These are phyloP conservation scores for Apogon hyalosoma DNA, from an alignment of 2,797 vertebrate species.

Conservation along the genomic window DNA sequence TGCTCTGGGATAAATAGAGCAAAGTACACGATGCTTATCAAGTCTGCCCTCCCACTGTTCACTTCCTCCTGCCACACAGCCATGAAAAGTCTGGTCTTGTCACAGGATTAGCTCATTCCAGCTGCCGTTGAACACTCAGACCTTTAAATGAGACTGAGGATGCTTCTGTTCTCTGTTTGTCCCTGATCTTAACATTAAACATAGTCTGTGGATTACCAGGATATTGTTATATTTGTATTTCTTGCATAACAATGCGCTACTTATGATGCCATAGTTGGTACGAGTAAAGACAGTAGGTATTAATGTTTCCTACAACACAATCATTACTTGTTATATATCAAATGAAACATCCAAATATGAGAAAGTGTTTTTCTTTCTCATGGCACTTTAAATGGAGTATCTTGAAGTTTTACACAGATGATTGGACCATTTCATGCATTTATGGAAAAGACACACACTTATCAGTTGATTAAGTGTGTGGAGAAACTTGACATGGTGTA, in stretches of 20 bases:
- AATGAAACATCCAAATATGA: not conserved
- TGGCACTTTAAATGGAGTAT: no score
- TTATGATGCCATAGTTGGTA: not conserved
- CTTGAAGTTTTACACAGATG: no score
- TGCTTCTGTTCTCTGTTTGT: not conserved
- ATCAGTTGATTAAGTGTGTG: no score
- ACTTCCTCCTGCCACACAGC: slow-evolving; percentile 76
- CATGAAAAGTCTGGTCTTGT: slow-evolving; percentile 48
- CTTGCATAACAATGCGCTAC: not conserved
- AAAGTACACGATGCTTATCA: slow-evolving; percentile 86
- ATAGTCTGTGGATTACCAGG: not conserved
- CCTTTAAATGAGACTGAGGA: not conserved
- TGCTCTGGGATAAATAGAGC: slow-evolving; percentile 87
- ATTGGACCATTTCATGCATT: no score
- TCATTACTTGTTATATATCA: not conserved
- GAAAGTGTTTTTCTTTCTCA: not conserved
- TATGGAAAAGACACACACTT: no score
- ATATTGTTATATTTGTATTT: not conserved
- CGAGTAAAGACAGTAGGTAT: not conserved
- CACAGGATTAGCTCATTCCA: slow-evolving; percentile 35
- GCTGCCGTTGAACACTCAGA: slow-evolving; percentile 21
- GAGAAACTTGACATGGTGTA: no score
- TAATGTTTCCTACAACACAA: no score
- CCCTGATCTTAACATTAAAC: not conserved
- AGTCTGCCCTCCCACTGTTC: slow-evolving; percentile 81